These are phyloP conservation scores for Lepidurus packardi DNA, from an alignment of 1,140 invertebrate genomes.

Conservation along the genomic window DNA sequence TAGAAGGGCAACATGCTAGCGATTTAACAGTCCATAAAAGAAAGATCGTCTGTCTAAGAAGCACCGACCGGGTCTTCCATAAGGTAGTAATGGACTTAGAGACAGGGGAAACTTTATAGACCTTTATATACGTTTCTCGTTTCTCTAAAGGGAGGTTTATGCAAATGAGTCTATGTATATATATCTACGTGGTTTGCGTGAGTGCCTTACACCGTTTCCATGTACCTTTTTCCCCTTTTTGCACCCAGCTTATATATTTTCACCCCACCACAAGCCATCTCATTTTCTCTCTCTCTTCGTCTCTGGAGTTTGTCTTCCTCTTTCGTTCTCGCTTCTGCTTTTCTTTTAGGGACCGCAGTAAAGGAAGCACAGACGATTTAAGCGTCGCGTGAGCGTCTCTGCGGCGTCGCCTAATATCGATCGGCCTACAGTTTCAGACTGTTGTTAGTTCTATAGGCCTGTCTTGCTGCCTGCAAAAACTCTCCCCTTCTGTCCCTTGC, in stretches of 20 bases:
- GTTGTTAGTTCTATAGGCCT: slow-evolving; percentile 14
- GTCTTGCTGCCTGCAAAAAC: not conserved
- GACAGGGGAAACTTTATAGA: not conserved
- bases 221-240: not conserved
- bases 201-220: not conserved
- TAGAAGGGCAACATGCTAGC: not conserved
- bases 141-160: not conserved
- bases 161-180: not conserved
- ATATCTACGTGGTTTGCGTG: not conserved
- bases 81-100: not conserved
- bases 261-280: not conserved
- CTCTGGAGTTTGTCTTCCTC: not conserved
- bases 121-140: not conserved
- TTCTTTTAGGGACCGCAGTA: not conserved
- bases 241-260: not conserved
- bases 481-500: not conserved
- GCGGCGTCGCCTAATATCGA: slow-evolving; percentile 18
- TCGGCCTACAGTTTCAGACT: slow-evolving; percentile 17
- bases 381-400: slow-evolving; percentile 16
- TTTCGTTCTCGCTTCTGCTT: not conserved
- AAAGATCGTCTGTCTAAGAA: not conserved
- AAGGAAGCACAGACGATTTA: slow-evolving; percentile 9
- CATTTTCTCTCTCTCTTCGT: not conserved
- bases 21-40: slow-evolving; percentile 22
- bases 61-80: not conserved